A percentile compares a stretch with the other conserved stretches of the same genome.
phyloP scores from a whole-genome alignment of 2,797 vertebrate genomes.

The Zenarchopterus dispar region DNA sequence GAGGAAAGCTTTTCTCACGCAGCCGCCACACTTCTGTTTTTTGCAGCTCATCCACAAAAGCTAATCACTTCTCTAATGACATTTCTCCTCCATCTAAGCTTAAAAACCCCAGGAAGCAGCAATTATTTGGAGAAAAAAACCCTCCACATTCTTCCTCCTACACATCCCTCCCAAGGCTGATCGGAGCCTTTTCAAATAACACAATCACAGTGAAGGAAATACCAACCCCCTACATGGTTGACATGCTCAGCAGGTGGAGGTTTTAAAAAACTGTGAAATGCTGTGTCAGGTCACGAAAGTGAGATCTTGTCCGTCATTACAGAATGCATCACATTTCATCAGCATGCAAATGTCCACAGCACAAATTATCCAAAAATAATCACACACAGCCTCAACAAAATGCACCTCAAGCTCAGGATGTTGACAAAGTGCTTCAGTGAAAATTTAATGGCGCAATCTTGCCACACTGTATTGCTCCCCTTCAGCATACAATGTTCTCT shows the following conservation, averaged over 20 bases:
- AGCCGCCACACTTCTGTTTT: slow-evolving; percentile 16
- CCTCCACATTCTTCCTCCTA: neutral
- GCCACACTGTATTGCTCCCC: slow-evolving; percentile 67
- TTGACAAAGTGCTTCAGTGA: slow-evolving; percentile 81
- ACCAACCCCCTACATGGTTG: slow-evolving; percentile 11
- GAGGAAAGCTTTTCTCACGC: neutral
- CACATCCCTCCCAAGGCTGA: neutral
- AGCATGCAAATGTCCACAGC: slow-evolving; percentile 9
- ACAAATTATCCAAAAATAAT: slow-evolving; percentile 38
- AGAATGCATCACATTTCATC: slow-evolving; percentile 26
- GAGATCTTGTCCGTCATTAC: slow-evolving; percentile 35
- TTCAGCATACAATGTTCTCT: slow-evolving; percentile 70
- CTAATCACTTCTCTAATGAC: slow-evolving; percentile 34
- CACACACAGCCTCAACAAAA: slow-evolving; percentile 53
- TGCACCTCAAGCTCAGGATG: slow-evolving; percentile 58
- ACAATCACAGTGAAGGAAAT: neutral
- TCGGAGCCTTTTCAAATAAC: neutral
- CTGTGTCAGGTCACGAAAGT: neutral
- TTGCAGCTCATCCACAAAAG: slow-evolving; percentile 29
- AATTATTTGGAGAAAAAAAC: slow-evolving; percentile 13
- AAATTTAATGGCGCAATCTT: slow-evolving; percentile 76
- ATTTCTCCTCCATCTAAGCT: slow-evolving; percentile 24
- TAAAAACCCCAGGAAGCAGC: slow-evolving; percentile 8
- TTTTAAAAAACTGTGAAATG: neutral
- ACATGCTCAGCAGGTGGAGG: neutral